These are phyloP conservation scores for Rhagologus leucostigma DNA, from an alignment of 2,113 vertebrate species.

Conservation along the genomic window DNA sequence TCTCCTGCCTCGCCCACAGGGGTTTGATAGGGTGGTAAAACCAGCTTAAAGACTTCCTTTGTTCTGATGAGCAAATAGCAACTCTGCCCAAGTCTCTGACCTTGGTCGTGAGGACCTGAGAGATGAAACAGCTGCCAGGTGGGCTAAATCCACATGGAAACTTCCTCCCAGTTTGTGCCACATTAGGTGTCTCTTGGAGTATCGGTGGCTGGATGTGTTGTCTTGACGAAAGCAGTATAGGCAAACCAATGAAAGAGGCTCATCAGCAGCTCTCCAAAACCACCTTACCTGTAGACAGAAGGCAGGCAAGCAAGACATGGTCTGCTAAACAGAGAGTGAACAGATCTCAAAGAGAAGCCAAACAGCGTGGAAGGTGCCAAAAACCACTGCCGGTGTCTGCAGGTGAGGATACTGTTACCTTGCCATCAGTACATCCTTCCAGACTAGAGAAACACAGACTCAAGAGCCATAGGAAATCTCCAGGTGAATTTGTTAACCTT, in stretches of 20 bases:
- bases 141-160: neutral
- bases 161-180: rapidly evolving
- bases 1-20: conserved; percentile 31
- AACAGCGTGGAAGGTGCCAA: neutral
- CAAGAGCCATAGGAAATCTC: neutral
- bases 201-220: neutral
- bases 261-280: neutral
- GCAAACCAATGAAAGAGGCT: neutral
- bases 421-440: neutral
- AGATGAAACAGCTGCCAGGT: neutral
- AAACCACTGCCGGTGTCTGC: neutral
- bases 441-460: neutral
- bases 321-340: neutral
- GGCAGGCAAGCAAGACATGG: neutral
- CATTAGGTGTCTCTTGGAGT: neutral
- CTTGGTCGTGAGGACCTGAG: neutral
- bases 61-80: conserved; percentile 35
- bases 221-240: neutral
- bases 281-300: neutral
- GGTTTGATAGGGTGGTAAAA: conserved; percentile 57
- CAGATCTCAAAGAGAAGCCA: neutral
- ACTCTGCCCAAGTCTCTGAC: conserved; percentile 21
- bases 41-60: conserved; percentile 57
- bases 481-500: neutral
- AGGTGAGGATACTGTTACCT: neutral